Percentiles rank a stretch among this genome's conserved stretches.
Evolutionary conservation across 1,140 invertebrate species (phyloP).

Genomic region (Drosophila azteca): DNA sequence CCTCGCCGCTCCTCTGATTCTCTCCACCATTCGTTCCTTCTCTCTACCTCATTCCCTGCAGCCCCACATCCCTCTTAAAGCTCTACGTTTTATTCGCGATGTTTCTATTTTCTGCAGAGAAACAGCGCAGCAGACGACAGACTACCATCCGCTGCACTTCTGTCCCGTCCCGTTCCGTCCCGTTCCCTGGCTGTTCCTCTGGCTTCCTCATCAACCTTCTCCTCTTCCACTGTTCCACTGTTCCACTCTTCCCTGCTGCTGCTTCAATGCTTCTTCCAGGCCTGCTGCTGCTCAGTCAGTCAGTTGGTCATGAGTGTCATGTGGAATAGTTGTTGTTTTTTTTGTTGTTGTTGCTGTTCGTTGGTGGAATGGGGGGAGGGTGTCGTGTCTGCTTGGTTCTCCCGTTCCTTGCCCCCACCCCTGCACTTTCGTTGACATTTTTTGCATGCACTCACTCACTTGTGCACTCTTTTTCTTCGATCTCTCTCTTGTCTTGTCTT

Average conservation of each 20-base stretch:
- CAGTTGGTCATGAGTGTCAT: conserved; percentile 83
- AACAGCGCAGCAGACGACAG: conserved; percentile 2
- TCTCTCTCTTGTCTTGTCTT: conserved; percentile 6
- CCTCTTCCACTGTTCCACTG: not conserved
- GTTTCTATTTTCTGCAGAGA: conserved; percentile 41
- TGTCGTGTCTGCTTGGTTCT: not conserved
- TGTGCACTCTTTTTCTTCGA: conserved; percentile 28
- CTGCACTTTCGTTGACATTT: conserved; percentile 54
- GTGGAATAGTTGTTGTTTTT: conserved; percentile 35
- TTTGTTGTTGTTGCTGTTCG: conserved; percentile 16
- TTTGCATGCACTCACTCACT: conserved; percentile 36
- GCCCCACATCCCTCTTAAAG: not conserved
- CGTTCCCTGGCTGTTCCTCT: not conserved
- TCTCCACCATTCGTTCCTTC: not conserved
- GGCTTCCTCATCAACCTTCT: not conserved
- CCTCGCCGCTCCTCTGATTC: not conserved
- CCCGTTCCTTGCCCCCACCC: conserved; percentile 5
- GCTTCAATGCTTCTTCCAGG: conserved; percentile 16
- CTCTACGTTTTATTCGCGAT: conserved; percentile 27
- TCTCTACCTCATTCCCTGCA: not conserved
- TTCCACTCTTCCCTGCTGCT: not conserved
- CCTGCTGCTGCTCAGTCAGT: conserved; percentile 65
- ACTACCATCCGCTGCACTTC: conserved; percentile 9
- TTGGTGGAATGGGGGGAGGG: conserved; percentile 13
- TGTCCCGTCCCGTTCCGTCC: not conserved